A percentile compares a stretch with the other conserved stretches of the same genome.
Conservation (phyloP, 2,888 invertebrate genomes). For the Anthophora plumipes region DNA sequence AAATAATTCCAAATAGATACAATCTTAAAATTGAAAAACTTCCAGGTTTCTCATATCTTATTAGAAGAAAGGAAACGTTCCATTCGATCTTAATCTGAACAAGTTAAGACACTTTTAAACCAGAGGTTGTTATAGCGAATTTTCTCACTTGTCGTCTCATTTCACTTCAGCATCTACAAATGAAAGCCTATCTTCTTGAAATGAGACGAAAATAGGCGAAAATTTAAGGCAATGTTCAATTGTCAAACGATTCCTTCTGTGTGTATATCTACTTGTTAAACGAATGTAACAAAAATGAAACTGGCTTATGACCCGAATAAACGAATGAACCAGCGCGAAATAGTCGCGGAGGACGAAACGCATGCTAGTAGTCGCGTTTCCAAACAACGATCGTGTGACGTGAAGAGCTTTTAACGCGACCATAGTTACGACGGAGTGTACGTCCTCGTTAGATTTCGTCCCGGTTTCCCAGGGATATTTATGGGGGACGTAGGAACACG, state of each 20-base stretch:
- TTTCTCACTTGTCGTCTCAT: neutral
- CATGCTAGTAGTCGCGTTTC: neutral
- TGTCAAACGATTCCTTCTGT: neutral
- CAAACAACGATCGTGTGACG: neutral
- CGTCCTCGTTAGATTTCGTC: conserved; percentile 57
- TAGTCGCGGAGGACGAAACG: neutral
- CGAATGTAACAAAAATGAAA: conserved; percentile 35
- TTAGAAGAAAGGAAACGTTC: too few species aligned
- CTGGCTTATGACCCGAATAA: conserved; percentile 42
- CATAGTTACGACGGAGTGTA: conserved; percentile 13
- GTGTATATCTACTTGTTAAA: neutral
- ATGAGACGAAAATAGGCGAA: neutral
- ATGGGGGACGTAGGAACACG: conserved; percentile 13
- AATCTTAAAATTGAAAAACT: too few species aligned
- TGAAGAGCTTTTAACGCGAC: conserved; percentile 32
- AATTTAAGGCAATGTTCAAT: conserved; percentile 3
- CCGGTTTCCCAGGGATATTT: conserved; percentile 55
- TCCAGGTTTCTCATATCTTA: too few species aligned
- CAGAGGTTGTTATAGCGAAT: neutral
- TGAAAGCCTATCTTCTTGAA: neutral
- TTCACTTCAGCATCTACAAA: too few species aligned
- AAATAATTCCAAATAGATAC: too few species aligned
- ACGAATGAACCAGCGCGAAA: conserved; percentile 23
- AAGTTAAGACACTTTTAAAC: too few species aligned
- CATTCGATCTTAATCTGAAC: too few species aligned